Base-by-base conservation (phyloP, 2,113 vertebrate genomes). In the Scolopax mira region DNA sequence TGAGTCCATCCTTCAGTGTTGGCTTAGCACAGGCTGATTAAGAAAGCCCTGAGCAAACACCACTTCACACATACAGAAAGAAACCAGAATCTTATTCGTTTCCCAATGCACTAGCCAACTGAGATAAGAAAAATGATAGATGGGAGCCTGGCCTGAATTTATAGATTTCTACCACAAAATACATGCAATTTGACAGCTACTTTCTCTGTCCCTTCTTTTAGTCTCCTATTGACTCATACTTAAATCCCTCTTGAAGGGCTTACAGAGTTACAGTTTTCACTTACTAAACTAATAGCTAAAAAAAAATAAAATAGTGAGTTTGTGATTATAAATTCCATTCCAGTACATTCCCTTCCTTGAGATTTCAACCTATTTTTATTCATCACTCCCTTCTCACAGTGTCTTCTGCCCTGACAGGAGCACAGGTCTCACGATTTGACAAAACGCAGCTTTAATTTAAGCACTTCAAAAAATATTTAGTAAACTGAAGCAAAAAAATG, bases 81-180 rank as follows among this genome's bases (percentile, higher is more conserved):
- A 85, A 92, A 61, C 25, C 37, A 89, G 55, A 93, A 80, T 71
- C 79, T 88, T 89, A 70, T 9, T 95, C 10, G 3, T 42, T 91
- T 83, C 69, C 69, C 69, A 84, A 1, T 65, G 65, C 83, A 75
- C 69, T 46, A 96, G 70, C 23, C 41, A 88, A 54, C 24, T 54
- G 79, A 96, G 96, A 96, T 93, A 96, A 94, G 88, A 48, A 86
- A 92, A 95, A 90, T 92, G 88, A 94, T 81, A 96, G 93, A 96
- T 72, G 61, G 94, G 69, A 96, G 69, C 69, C 65, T 90, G 65
- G 52, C 57, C 88, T 94, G 93, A 96, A 86, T 94, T 93, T 97
- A 93, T 93, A 90, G 95, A 93, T 96, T 96, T 89, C 85, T 90
- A 69, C 79, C 54, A 86, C 61, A 90, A 80, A 92, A 94, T 78